phyloP scores from a whole-genome alignment of 2,888 invertebrate genomes.

The Priocnemis perturbator region DNA sequence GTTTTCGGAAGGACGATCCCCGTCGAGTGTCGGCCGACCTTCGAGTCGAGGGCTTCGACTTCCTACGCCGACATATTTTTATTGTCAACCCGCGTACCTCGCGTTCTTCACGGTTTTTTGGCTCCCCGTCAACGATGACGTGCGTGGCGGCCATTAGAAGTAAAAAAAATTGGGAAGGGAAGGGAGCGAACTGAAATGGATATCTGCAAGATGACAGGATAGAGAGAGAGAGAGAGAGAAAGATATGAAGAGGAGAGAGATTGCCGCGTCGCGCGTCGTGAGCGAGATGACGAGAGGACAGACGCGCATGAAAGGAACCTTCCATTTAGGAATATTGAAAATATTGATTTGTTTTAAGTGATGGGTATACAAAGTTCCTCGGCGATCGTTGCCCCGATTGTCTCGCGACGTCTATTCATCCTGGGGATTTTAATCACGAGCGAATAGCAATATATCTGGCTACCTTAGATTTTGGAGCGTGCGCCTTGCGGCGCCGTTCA shows the following conservation, averaged over 20 bases:
- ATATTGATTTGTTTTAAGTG: constrained; percentile 65
- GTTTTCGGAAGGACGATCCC: constrained; percentile 29
- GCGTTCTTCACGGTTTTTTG: constrained; percentile 32
- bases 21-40: constrained; percentile 33
- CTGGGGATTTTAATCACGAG: too few relatives aligned
- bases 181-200: constrained; percentile 3
- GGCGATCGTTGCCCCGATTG: not conserved
- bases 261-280: constrained; percentile 17
- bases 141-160: too few relatives aligned
- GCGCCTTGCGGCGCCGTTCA: too few relatives aligned
- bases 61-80: constrained; percentile 49
- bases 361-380: constrained; percentile 48
- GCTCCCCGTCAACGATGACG: not conserved
- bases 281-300: constrained; percentile 31
- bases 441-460: too few relatives aligned
- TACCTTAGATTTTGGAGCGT: too few relatives aligned
- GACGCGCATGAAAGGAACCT: constrained; percentile 32
- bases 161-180: too few relatives aligned
- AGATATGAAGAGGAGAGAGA: constrained; percentile 27
- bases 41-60: constrained; percentile 37
- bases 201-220: constrained; percentile 7
- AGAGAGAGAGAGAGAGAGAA: constrained; percentile 1
- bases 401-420: constrained; percentile 29
- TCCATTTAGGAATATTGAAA: constrained; percentile 68
- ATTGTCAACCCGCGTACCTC: constrained; percentile 49